Conservation (phyloP, 1,140 invertebrate species). For the Rhynchophorus ferrugineus region DNA sequence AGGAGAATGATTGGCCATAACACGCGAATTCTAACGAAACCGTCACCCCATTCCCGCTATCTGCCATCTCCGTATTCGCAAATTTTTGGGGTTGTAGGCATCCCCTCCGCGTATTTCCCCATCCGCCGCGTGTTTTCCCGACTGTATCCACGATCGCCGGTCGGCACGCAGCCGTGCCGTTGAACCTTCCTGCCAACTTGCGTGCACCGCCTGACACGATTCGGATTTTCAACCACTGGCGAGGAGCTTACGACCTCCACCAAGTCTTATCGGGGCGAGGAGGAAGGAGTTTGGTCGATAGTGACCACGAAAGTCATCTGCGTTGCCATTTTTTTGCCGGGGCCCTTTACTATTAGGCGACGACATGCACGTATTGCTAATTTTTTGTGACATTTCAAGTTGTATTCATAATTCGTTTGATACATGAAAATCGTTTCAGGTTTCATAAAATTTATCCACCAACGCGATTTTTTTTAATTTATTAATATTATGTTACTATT, state of each 20-base stretch:
- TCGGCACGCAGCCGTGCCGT: constrained; percentile 13
- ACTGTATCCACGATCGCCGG: constrained; percentile 2
- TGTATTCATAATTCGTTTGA: too few relatives aligned
- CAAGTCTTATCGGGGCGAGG: background rate
- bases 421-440: too few relatives aligned
- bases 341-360: too few relatives aligned
- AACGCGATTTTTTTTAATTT: too few relatives aligned
- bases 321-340: too few relatives aligned
- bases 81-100: constrained; percentile 2
- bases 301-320: background rate
- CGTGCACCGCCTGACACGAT: constrained; percentile 12
- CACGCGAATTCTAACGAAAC: background rate
- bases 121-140: background rate
- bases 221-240: background rate
- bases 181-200: constrained; percentile 9
- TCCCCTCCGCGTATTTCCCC: background rate
- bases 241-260: too few relatives aligned
- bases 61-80: constrained; percentile 7
- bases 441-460: too few relatives aligned
- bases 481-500: too few relatives aligned
- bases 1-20: too few relatives aligned
- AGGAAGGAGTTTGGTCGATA: background rate
- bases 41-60: constrained; percentile 6
- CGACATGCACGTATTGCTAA: too few relatives aligned
- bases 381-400: too few relatives aligned